These are phyloP conservation scores for Otus sunia DNA, from an alignment of 2,113 vertebrate species.

Conservation along the genomic window DNA sequence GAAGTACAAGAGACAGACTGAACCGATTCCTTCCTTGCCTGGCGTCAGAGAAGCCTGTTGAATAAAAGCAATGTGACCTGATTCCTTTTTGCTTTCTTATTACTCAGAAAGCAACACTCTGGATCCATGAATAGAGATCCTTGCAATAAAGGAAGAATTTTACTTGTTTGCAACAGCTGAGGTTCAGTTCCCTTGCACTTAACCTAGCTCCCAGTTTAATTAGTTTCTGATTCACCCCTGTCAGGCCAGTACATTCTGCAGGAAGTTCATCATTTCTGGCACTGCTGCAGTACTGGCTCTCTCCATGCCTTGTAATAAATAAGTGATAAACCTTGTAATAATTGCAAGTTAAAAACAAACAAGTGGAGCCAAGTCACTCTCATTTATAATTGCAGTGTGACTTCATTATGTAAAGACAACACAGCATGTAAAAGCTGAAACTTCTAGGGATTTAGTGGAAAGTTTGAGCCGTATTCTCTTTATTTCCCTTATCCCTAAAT, in stretches of 20 bases:
- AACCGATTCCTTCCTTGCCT: not conserved
- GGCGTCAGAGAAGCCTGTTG: not conserved
- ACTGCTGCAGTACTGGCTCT: slow-evolving; percentile 21
- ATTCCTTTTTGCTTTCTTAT: not conserved
- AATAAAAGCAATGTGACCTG: not conserved
- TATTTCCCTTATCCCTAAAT: not conserved
- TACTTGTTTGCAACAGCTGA: slow-evolving; percentile 3
- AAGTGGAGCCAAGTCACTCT: slow-evolving; percentile 49
- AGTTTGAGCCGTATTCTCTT: not conserved
- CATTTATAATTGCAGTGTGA: slow-evolving; percentile 54
- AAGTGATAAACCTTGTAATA: slow-evolving; percentile 56
- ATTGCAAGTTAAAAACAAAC: slow-evolving; percentile 50
- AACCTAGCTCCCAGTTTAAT: slow-evolving; percentile 52
- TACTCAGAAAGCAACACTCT: not conserved
- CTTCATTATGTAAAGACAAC: slow-evolving; percentile 53
- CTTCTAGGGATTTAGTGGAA: slow-evolving; percentile 43
- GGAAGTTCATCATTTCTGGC: slow-evolving; percentile 57
- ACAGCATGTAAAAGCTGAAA: not conserved
- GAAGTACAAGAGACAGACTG: not conserved
- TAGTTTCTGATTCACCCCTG: slow-evolving; percentile 31
- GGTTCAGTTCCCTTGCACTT: slow-evolving; percentile 19
- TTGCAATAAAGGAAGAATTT: not conserved
- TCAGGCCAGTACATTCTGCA: slow-evolving; percentile 54
- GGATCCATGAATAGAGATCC: not conserved
- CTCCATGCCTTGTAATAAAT: slow-evolving; percentile 19